Conservation (phyloP, 2,888 invertebrate species). For the Drosophila putrida region DNA sequence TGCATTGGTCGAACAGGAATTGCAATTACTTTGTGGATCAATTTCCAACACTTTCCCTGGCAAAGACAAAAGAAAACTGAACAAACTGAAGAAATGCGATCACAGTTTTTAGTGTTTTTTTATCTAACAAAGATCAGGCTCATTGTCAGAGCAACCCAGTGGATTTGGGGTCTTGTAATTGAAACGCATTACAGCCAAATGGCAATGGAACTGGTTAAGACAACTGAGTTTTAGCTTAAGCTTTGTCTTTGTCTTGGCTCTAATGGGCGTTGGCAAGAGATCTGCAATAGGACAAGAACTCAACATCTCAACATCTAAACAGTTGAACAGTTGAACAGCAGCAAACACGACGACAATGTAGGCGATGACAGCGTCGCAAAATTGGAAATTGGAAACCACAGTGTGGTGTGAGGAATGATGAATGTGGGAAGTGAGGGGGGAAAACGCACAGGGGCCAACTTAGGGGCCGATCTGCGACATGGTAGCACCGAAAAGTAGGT, state of each 20-base stretch:
- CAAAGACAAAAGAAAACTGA: slow-evolving; percentile 28
- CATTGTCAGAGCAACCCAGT: slow-evolving; percentile 42
- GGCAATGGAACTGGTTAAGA: slow-evolving; percentile 15
- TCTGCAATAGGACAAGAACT: slow-evolving; percentile 46
- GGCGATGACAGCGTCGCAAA: slow-evolving; percentile 75
- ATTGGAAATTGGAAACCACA: slow-evolving; percentile 48
- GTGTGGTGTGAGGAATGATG: background rate
- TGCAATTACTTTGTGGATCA: slow-evolving; percentile 70
- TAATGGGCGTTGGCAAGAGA: slow-evolving; percentile 68
- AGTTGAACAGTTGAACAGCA: slow-evolving; percentile 25
- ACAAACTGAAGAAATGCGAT: slow-evolving; percentile 14
- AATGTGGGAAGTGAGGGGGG: slow-evolving; percentile 5
- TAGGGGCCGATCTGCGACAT: slow-evolving; percentile 44
- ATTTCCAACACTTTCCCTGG: slow-evolving; percentile 72
- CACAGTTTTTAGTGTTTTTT: slow-evolving; percentile 19
- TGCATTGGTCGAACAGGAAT: slow-evolving; percentile 28
- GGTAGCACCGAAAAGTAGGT: slow-evolving; percentile 69
- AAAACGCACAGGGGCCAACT: slow-evolving; percentile 49
- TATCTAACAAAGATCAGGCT: slow-evolving; percentile 59
- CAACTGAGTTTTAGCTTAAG: slow-evolving; percentile 11
- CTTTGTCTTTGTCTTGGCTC: slow-evolving; percentile 37
- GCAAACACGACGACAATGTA: slow-evolving; percentile 63
- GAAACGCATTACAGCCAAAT: slow-evolving; percentile 72
- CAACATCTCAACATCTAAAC: slow-evolving; percentile 26
- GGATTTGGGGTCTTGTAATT: slow-evolving; percentile 71